These are phyloP conservation scores for Urocolius indicus DNA, from an alignment of 2,113 vertebrate genomes.

Conservation along the genomic window DNA sequence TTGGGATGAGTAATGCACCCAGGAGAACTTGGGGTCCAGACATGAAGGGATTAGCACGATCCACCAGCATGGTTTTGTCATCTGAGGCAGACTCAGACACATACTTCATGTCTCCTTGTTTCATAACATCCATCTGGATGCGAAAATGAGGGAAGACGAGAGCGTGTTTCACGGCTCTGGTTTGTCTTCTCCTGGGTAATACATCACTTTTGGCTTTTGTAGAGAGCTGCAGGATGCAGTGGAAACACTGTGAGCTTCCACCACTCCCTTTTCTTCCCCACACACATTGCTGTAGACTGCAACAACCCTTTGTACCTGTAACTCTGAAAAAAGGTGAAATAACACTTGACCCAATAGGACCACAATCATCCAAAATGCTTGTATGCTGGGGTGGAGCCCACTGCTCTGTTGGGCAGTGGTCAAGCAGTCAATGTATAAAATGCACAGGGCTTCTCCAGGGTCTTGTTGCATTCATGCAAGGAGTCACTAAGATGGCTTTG, in stretches of 20 bases:
- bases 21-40: not conserved
- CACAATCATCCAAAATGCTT: not conserved
- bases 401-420: not conserved
- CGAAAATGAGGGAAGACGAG: not conserved
- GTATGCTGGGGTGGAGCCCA: not conserved
- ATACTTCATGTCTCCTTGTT: not conserved
- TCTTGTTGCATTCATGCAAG: not conserved
- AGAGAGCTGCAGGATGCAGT: not conserved
- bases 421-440: not conserved
- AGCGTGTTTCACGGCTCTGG: not conserved
- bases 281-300: rapidly evolving
- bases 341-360: not conserved
- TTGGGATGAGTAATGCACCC: constrained; percentile 34
- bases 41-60: not conserved
- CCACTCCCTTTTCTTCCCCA: not conserved
- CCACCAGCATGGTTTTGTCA: not conserved
- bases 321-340: not conserved
- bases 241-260: not conserved
- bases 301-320: not conserved
- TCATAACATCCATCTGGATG: not conserved
- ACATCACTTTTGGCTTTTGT: not conserved
- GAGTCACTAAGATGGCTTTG: not conserved
- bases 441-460: not conserved
- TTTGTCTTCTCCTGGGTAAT: not conserved
- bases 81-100: not conserved